Percentiles rank a stretch among this genome's conserved stretches.
phyloP scores from a whole-genome alignment of 1,140 invertebrate genomes.

The Homarus americanus region DNA sequence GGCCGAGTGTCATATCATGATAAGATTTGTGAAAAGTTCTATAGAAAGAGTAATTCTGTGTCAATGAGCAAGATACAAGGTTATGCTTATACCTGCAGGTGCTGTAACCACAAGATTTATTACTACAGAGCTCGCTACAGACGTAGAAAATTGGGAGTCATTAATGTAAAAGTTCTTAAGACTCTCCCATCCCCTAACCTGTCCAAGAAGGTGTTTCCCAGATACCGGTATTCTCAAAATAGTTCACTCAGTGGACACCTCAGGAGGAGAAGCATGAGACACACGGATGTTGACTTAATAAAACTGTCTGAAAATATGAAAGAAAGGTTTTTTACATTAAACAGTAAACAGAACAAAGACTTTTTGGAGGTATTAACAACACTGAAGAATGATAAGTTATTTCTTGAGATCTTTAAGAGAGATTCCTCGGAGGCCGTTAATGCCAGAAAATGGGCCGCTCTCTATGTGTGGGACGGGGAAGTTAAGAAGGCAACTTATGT shows the following conservation, averaged over 20 bases:
- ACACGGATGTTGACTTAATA: background rate
- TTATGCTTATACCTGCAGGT: background rate
- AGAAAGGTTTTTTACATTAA: background rate
- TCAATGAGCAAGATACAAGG: background rate
- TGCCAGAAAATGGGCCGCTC: background rate
- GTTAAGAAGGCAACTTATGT: background rate
- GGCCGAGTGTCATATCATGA: background rate
- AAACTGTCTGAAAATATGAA: slow-evolving; percentile 4
- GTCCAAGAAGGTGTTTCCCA: background rate
- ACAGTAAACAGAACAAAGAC: background rate
- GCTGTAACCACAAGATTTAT: background rate
- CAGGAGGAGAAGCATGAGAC: background rate
- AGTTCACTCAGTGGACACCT: background rate
- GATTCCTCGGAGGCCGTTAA: background rate
- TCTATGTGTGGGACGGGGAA: background rate
- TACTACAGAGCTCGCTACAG: background rate
- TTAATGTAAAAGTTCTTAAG: background rate
- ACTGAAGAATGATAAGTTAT: background rate
- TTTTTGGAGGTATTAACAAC: background rate
- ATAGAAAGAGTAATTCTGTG: background rate
- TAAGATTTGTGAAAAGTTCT: background rate
- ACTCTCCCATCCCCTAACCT: background rate
- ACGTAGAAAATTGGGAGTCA: background rate
- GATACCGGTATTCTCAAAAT: background rate
- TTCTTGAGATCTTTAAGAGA: background rate